Percentiles rank a stretch among this genome's conserved stretches.
Evolutionary conservation across 1,140 invertebrate species (phyloP).

Genomic region (Lucilia sericata): DNA sequence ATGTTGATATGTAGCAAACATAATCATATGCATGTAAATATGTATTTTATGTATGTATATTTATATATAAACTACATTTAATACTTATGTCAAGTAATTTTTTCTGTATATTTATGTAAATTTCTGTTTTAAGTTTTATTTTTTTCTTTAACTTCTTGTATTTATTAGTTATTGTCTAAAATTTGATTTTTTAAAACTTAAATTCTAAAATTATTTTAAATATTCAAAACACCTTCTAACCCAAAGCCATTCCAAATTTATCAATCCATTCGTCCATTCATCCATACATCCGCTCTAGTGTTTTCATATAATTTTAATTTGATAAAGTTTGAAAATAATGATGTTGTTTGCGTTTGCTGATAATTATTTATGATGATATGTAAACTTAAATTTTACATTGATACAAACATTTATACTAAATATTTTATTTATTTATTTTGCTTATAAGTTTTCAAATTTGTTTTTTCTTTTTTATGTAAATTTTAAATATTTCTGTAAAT

Average conservation of each 20-base stretch:
- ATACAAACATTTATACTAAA: background rate
- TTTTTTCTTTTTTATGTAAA: background rate
- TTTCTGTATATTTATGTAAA: background rate
- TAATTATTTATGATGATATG: background rate
- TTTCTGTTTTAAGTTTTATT: slow-evolving; percentile 4
- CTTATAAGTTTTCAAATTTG: slow-evolving; percentile 5
- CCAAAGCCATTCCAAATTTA: background rate
- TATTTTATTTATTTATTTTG: slow-evolving; percentile 6
- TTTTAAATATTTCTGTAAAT: background rate
- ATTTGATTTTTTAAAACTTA: slow-evolving; percentile 43
- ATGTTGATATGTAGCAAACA: background rate
- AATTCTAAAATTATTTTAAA: slow-evolving; percentile 27
- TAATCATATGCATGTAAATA: background rate
- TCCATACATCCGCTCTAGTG: background rate
- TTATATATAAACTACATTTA: background rate
- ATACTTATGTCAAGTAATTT: background rate
- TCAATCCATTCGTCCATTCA: background rate
- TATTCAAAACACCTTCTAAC: background rate
- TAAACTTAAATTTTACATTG: background rate
- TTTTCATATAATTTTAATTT: background rate
- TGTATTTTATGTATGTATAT: background rate
- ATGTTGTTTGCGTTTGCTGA: background rate
- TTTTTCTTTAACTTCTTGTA: background rate
- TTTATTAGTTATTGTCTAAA: slow-evolving; percentile 41
- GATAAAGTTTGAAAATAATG: background rate